Percentiles rank a stretch among this genome's conserved stretches.
phyloP scores from a whole-genome alignment of 2,888 invertebrate species.

The Spodoptera picta region DNA sequence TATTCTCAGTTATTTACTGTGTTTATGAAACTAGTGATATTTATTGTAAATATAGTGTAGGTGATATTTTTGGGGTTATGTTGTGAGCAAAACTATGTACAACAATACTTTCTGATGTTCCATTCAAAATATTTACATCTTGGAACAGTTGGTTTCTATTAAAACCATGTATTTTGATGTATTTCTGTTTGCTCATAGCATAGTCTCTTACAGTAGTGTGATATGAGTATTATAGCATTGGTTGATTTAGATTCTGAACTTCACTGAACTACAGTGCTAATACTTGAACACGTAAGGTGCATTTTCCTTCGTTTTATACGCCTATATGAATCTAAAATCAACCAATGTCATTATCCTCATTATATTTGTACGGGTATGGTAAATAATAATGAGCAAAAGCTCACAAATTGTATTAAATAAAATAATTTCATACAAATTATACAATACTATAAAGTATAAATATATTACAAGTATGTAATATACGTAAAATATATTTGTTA shows the following conservation, averaged over 20 bases:
- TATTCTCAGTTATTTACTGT: conserved; percentile 34
- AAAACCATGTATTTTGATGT: too few relatives aligned
- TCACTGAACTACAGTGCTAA: background rate
- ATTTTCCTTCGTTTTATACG: too few relatives aligned
- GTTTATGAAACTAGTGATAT: conserved; percentile 47
- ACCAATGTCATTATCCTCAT: conserved; percentile 24
- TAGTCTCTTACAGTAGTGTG: conserved; percentile 12
- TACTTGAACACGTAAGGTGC: too few relatives aligned
- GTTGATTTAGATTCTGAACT: conserved; percentile 11
- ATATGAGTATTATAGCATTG: conserved; percentile 15
- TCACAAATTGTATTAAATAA: conserved; percentile 31
- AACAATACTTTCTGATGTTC: too few relatives aligned
- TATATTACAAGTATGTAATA: too few relatives aligned
- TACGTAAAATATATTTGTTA: conserved; percentile 6
- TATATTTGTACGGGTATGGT: conserved; percentile 53
- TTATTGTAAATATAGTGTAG: conserved; percentile 58
- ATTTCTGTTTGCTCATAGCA: conserved; percentile 3
- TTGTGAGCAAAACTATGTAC: conserved; percentile 7
- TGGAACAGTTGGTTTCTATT: too few relatives aligned
- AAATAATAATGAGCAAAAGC: conserved; percentile 45
- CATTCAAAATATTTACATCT: too few relatives aligned
- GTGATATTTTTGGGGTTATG: conserved; percentile 13
- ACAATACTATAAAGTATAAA: too few relatives aligned
- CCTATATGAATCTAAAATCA: conserved; percentile 2
- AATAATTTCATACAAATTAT: conserved; percentile 19